These are phyloP conservation scores for Chrysaora quinquecirrha DNA, from an alignment of 30 jellyfish, hydroid and myxozoan species.

Conservation along the genomic window DNA sequence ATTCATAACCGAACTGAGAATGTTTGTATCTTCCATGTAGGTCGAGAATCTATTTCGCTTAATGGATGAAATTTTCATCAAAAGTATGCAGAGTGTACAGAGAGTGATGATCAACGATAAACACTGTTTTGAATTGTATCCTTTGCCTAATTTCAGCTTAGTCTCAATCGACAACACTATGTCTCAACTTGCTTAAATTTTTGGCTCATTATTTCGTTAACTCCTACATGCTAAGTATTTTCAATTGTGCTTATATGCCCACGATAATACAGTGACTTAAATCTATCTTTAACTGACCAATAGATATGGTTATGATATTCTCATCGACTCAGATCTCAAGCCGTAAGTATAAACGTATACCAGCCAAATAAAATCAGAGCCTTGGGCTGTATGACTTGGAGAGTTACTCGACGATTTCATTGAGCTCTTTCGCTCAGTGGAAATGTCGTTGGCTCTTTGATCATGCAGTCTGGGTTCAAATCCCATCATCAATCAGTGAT, in stretches of 20 bases:
- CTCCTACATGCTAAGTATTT: background rate
- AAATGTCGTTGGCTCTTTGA: too few species aligned
- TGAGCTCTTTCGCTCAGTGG: too few species aligned
- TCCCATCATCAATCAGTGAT: too few species aligned
- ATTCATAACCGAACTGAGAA: too few species aligned
- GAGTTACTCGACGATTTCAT: too few species aligned
- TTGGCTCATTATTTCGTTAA: too few species aligned
- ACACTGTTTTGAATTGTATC: constrained; percentile 98
- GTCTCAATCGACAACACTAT: too few species aligned
- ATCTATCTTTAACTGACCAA: background rate
- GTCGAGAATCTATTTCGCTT: constrained; percentile 75
- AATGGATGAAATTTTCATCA: constrained; percentile 93
- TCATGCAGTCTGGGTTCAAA: too few species aligned
- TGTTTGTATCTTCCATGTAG: constrained; percentile 34
- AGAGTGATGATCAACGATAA: constrained; percentile 97
- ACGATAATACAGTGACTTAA: background rate
- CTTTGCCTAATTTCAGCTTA: constrained; percentile 35
- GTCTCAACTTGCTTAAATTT: too few species aligned
- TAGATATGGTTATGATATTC: constrained; percentile 98
- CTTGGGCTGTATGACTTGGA: too few species aligned
- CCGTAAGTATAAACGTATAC: constrained; percentile 96
- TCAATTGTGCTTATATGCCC: background rate
- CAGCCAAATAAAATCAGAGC: too few species aligned
- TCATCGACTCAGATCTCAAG: constrained; percentile 90
- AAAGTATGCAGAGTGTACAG: constrained; percentile 97